Evolutionary conservation across 2,113 vertebrate genomes (phyloP), one percentile per base, ranked within the genome.

Genomic region (Daphoenositta chrysoptera): DNA sequence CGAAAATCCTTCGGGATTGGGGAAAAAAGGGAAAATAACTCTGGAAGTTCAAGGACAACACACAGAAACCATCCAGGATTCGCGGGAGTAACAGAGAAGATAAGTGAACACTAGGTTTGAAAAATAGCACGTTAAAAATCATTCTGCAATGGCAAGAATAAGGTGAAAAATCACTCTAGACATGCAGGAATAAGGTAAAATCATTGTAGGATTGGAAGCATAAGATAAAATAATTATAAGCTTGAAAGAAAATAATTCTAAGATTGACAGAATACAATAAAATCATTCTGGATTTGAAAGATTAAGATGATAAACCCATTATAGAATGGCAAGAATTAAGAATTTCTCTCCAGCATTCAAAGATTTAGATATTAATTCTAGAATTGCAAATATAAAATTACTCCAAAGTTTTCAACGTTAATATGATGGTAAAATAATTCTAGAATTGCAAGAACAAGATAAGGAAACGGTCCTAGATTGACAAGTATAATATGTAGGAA

Each of bases 61-160:
- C 24, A 15, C 4, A 26, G 42, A 54, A 35, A 19, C 0, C 66
- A 1, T 0, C 14, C 42, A 4, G 42, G 13, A 35, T 8, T 13
- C 7, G 12, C 9, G 30, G 27, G 17, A 35, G 14, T 1, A 31
- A 23, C 15, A 1, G 0, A 5, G 1, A 4, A 22, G 0, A 45
- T 3, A 7, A 11, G 4, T 1, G 13, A 31, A 10, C 10, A 15
- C 13, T 10, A 14, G 6, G 27, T 3, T 6, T 8, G 11, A 8
- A 18, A 44, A 53, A 5, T 0, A 19, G 10, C 60, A 15, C 23
- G 1, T 27, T 10, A 19, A 72, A 80, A 57, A 13, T 40, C 27
- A 6, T 6, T 11, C 12, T 44, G 86, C 15, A 13, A 2, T 23
- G 50, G 35, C 10, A 20, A 17, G 44, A 26, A 13, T 8, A 15